These are phyloP conservation scores for Pangasius mekongensis DNA, from an alignment of 2,797 vertebrate genomes.

Conservation along the genomic window DNA sequence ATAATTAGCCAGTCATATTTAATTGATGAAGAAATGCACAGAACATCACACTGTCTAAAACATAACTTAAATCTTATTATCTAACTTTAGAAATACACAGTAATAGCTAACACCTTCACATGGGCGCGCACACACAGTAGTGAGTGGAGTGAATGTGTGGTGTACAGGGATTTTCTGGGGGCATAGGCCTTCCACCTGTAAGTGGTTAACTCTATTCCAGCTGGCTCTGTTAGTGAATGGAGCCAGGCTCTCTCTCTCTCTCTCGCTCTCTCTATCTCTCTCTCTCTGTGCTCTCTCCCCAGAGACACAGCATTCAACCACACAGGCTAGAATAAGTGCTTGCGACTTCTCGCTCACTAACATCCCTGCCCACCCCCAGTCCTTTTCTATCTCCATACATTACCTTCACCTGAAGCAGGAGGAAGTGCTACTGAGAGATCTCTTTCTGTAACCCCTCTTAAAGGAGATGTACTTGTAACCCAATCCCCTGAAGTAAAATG, in stretches of 20 bases:
- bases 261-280: neutral
- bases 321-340: conserved; percentile 49
- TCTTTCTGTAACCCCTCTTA: conserved; percentile 41
- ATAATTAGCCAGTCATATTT: neutral
- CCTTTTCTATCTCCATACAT: conserved; percentile 37
- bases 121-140: neutral
- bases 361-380: neutral
- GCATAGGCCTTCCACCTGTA: conserved; percentile 34
- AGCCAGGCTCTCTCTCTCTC: neutral
- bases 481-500: neutral
- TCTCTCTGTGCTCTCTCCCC: conserved; percentile 8
- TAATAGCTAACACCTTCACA: neutral
- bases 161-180: conserved; percentile 19
- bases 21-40: neutral
- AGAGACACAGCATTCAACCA: conserved; percentile 38
- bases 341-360: conserved; percentile 25
- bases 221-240: conserved; percentile 23
- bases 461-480: conserved; percentile 8
- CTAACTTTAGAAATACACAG: neutral
- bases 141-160: neutral
- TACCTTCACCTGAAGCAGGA: conserved; percentile 35
- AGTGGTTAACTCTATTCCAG: conserved; percentile 32
- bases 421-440: conserved; percentile 46
- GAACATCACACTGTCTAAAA: neutral
- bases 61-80: neutral